Conservation (phyloP, 2,888 invertebrate species). For the Drosophila setosimentum region DNA sequence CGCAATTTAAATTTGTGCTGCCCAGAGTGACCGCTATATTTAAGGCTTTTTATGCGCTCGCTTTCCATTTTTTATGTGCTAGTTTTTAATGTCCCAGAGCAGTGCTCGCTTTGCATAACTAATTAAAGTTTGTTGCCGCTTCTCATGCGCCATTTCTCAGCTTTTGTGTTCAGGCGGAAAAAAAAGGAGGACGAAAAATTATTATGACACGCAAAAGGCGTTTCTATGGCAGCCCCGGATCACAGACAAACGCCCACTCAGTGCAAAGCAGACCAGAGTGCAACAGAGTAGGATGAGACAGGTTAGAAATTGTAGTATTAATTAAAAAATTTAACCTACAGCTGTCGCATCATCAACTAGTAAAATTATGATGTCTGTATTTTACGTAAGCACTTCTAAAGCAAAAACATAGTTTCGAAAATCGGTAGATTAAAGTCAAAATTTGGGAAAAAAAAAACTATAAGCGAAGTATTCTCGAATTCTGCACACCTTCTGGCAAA, state of each 20-base stretch:
- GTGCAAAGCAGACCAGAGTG: neutral
- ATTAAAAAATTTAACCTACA: slow-evolving; percentile 46
- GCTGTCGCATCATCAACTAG: slow-evolving; percentile 20
- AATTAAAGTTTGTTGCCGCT: slow-evolving; percentile 74
- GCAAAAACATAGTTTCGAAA: neutral
- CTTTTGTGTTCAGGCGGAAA: slow-evolving; percentile 34
- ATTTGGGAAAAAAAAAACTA: neutral
- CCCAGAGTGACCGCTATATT: slow-evolving; percentile 37
- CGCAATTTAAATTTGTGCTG: slow-evolving; percentile 52
- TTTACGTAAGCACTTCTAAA: neutral
- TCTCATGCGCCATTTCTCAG: slow-evolving; percentile 64
- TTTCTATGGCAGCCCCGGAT: slow-evolving; percentile 32
- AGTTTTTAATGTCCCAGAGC: slow-evolving; percentile 55
- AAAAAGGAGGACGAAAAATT: slow-evolving; percentile 41
- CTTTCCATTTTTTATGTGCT: slow-evolving; percentile 42
- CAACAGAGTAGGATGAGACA: neutral
- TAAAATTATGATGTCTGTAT: neutral
- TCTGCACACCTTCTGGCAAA: neutral
- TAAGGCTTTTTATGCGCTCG: slow-evolving; percentile 34
- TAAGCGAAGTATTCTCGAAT: neutral
- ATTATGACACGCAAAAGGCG: slow-evolving; percentile 77
- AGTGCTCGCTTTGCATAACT: slow-evolving; percentile 72
- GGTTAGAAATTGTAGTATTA: slow-evolving; percentile 31
- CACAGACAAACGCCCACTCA: slow-evolving; percentile 26
- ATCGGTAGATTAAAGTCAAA: neutral